phyloP scores from a whole-genome alignment of 2,888 invertebrate species.

The Horisme vitalbata region DNA sequence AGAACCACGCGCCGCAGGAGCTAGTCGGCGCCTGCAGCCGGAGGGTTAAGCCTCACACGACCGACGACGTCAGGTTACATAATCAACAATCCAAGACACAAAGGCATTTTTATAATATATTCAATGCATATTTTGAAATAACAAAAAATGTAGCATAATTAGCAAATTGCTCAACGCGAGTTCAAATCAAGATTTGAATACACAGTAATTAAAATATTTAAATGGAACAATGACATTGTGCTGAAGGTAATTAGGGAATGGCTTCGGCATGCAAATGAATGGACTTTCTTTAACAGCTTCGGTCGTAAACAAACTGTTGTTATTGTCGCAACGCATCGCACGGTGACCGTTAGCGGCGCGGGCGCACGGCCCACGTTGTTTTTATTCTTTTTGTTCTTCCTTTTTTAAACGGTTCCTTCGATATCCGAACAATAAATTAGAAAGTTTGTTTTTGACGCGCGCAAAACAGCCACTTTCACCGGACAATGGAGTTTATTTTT shows the following conservation, averaged over 20 bases:
- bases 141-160: constrained; percentile 29
- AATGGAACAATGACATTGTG: constrained; percentile 33
- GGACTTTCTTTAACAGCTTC: constrained; percentile 37
- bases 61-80: too few relatives aligned
- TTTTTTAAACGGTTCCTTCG: constrained; percentile 50
- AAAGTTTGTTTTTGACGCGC: constrained; percentile 55
- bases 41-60: not conserved
- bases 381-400: constrained; percentile 52
- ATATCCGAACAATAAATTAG: constrained; percentile 63
- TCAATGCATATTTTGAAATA: constrained; percentile 10
- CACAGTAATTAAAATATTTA: constrained; percentile 27
- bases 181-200: constrained; percentile 28
- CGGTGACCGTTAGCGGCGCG: constrained; percentile 14
- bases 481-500: constrained; percentile 48
- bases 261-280: constrained; percentile 36
- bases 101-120: constrained; percentile 11
- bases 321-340: constrained; percentile 8
- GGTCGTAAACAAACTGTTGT: constrained; percentile 21
- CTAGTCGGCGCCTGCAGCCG: not conserved
- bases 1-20: too few relatives aligned
- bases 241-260: constrained; percentile 29
- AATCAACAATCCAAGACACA: not conserved
- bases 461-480: constrained; percentile 56
- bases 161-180: constrained; percentile 27
- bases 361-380: constrained; percentile 49